phyloP scores from a whole-genome alignment of 2,888 invertebrate species.

The Synanthedon tipuliformis region DNA sequence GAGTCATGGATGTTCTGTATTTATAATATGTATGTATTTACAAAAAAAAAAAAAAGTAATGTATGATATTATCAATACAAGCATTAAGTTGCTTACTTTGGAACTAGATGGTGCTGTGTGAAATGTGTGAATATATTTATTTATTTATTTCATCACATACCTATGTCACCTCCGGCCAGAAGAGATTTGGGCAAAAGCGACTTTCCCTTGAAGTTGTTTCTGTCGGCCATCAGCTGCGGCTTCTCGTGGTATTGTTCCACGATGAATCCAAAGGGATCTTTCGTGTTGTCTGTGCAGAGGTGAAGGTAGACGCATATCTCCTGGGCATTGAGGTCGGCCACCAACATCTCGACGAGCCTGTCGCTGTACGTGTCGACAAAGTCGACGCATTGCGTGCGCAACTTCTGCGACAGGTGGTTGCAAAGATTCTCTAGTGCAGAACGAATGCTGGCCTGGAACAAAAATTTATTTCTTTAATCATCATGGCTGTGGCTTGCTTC shows the following conservation, averaged over 20 bases:
- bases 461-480: too few relatives aligned
- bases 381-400: constrained; percentile 76
- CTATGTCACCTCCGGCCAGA: constrained; percentile 45
- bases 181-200: constrained; percentile 38
- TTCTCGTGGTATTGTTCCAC: constrained; percentile 47
- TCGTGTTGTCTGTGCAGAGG: constrained; percentile 71
- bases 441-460: constrained; percentile 74
- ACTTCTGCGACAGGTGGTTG: constrained; percentile 72
- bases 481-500: too few relatives aligned
- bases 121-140: too few relatives aligned
- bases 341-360: constrained; percentile 81
- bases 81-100: too few relatives aligned
- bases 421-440: constrained; percentile 79
- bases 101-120: too few relatives aligned
- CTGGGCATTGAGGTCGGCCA: constrained; percentile 74
- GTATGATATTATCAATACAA: too few relatives aligned
- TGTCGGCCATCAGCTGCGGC: constrained; percentile 41
- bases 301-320: constrained; percentile 84
- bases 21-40: too few relatives aligned
- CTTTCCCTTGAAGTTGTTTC: constrained; percentile 40
- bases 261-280: constrained; percentile 36
- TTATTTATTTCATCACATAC: constrained; percentile 35
- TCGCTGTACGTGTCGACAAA: constrained; percentile 83
- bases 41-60: too few relatives aligned
- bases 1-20: too few relatives aligned